Evolutionary conservation across 1,140 invertebrate species (phyloP), one percentile per base, ranked within the genome.

Genomic region (Cheumatopsyche charites): DNA sequence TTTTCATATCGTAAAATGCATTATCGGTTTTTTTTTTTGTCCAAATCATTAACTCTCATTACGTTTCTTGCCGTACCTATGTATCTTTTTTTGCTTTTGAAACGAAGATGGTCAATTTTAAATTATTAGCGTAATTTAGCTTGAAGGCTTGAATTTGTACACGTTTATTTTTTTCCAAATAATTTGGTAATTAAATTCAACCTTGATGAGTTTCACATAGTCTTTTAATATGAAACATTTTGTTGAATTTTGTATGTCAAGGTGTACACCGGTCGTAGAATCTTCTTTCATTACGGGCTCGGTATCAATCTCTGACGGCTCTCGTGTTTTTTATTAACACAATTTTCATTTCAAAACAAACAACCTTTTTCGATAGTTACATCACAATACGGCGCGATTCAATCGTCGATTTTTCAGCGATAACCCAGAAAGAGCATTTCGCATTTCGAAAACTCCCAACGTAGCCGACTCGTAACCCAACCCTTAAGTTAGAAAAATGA

Each of bases 91-190:
- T 52, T n/a, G n/a, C 7, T 13, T 47, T 13, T 47, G 12, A 47
- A 47, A 47, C 15, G 19, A 52, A 52, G 47, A 52, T 52, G 47
- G n/a, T 52, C 47, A 52, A 52, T 52, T 52, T 52, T 52, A 52
- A 52, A 52, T 52, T 15, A 52, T 52, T 52, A 19, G 9, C 19
- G 15, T 52, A 52, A 52, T 52, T 52, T 52, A 52, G 47, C 47
- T 52, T 17, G 47, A 52, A 52, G 47, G 47, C 19, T 52, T 52
- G 13, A 2, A 36, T 17, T 13, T 17, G 15, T 52, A 52, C 6
- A 17, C 11, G 43, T 4, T 15, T 52, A 3, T 9, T 36, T 36
- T 36, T 36, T 36, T 36, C 29, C 29, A 36, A 3, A 36, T 36
- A 36, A 36, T 36, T 36, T 36, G 29, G 29, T 19, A 52, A 52